Evolutionary conservation across 1,140 invertebrate species (phyloP).

Genomic region (Delia radicum): DNA sequence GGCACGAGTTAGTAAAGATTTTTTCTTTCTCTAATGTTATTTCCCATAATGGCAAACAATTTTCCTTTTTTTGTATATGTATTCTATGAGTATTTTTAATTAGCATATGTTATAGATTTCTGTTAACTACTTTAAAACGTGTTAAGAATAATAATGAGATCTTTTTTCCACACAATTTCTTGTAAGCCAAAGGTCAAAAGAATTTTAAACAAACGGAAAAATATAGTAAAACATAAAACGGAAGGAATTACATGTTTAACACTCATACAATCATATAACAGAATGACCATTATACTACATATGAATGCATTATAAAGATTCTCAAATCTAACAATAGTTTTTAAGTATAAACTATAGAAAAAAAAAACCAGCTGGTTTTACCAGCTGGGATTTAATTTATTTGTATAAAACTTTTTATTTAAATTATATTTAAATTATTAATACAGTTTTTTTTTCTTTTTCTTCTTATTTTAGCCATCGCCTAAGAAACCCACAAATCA

Average conservation of each 20-base stretch:
- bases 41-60: background rate
- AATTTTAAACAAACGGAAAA: no score
- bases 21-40: background rate
- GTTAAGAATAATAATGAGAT: background rate
- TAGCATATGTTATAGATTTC: background rate
- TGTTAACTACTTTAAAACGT: background rate
- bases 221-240: conserved; percentile 1
- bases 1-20: background rate
- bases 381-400: background rate
- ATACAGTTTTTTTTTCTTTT: background rate
- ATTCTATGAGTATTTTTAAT: background rate
- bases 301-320: no score
- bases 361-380: no score
- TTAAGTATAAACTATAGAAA: no score
- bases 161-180: no score
- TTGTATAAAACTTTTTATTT: background rate
- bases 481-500: background rate
- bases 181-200: background rate
- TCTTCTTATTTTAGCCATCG: background rate
- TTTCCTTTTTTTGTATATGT: no score
- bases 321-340: no score
- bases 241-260: background rate
- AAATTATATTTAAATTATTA: background rate
- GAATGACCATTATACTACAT: no score
- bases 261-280: no score